Evolutionary conservation across 2,113 vertebrate genomes (phyloP).

Genomic region (Neolamprologus sp.): DNA sequence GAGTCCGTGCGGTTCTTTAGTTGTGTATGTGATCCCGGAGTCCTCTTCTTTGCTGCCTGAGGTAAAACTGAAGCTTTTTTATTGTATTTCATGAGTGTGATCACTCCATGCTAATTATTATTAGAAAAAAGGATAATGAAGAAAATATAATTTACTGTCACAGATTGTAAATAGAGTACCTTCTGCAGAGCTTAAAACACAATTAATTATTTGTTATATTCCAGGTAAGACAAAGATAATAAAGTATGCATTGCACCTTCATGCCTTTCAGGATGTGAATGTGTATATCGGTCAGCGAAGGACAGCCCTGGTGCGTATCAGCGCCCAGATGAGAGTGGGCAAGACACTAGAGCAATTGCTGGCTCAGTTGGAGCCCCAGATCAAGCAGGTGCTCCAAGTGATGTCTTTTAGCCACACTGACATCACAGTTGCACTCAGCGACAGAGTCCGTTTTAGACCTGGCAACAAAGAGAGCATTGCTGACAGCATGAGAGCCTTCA

Average conservation of each 20-base stretch:
- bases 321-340: conserved; percentile 36
- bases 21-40: conserved; percentile 81
- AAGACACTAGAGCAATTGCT: conserved; percentile 65
- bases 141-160: neutral
- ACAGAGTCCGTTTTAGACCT: conserved; percentile 74
- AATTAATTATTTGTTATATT: neutral
- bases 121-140: neutral
- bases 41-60: conserved; percentile 77
- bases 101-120: neutral
- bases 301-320: conserved; percentile 69
- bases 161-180: neutral
- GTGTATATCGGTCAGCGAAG: conserved; percentile 83
- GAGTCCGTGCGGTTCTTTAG: conserved; percentile 75
- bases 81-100: neutral
- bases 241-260: neutral
- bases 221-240: neutral
- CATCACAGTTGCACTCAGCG: conserved; percentile 76
- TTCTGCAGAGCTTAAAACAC: neutral
- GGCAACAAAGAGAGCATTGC: conserved; percentile 70
- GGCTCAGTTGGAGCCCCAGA: conserved; percentile 48
- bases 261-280: conserved; percentile 55
- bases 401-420: conserved; percentile 86
- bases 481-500: conserved; percentile 84
- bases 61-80: conserved; percentile 57
- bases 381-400: conserved; percentile 74